phyloP scores from a whole-genome alignment of 2,888 invertebrate genomes.

The Galeruca laticollis region DNA sequence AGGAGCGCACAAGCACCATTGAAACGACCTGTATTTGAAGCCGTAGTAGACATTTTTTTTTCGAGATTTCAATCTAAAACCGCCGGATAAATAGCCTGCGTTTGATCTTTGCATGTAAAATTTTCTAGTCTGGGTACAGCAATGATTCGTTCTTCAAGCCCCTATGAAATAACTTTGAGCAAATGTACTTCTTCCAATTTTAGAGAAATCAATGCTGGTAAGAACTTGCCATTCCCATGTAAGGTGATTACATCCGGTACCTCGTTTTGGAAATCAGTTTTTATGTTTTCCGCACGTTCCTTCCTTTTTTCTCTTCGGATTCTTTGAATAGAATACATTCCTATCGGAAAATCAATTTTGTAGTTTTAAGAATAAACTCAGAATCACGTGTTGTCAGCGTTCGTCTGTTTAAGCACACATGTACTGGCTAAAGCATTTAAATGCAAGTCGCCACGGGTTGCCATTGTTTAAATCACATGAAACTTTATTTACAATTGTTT shows the following conservation, averaged over 20 bases:
- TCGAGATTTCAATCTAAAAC: slow-evolving; percentile 26
- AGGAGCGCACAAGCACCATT: slow-evolving; percentile 32
- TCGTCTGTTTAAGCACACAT: too few species aligned
- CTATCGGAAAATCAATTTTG: too few species aligned
- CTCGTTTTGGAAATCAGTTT: slow-evolving; percentile 3
- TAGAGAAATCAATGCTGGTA: neutral
- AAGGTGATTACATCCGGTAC: neutral
- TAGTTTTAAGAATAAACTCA: too few species aligned
- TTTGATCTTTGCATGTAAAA: slow-evolving; percentile 8
- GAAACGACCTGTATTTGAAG: slow-evolving; percentile 33
- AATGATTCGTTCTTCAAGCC: slow-evolving; percentile 5
- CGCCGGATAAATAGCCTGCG: neutral
- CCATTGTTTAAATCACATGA: too few species aligned
- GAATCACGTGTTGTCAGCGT: too few species aligned
- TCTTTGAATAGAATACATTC: too few species aligned
- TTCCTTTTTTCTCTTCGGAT: too few species aligned
- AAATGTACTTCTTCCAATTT: slow-evolving; percentile 8
- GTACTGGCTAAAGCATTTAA: too few species aligned
- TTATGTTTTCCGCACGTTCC: neutral
- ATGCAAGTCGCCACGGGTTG: too few species aligned
- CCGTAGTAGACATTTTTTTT: slow-evolving; percentile 38
- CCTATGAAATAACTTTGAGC: slow-evolving; percentile 5
- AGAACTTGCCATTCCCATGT: neutral
- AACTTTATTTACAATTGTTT: too few species aligned
- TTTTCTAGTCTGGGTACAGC: slow-evolving; percentile 5